Base-by-base conservation (phyloP, 2,797 vertebrate species). In the Ptychadena robeensis region DNA sequence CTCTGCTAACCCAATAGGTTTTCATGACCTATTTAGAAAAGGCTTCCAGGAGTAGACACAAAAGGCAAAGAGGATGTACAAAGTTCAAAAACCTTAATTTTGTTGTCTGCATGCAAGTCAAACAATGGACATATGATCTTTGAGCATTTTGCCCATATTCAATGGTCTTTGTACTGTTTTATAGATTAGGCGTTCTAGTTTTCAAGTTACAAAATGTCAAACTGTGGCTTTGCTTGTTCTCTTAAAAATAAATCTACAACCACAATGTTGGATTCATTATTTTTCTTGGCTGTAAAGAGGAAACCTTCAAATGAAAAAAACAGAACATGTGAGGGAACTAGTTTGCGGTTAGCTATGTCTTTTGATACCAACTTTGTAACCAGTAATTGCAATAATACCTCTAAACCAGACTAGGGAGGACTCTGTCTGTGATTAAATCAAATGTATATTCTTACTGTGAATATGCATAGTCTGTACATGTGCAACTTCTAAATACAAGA, bases 241-340 rank as follows among this genome's bases (percentile, higher is more conserved):
- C 4, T 27, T 10, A 11, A 28, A 37, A 61, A 10, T 37, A 22
- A 63, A 27, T 28, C 25, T 2, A 12, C 7, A 38, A 7, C n/a
- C 57, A 38, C 34, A 68, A 11, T 68, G 25, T 9, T 22, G 10
- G n/a, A 61, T 75, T 63, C 3, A 35, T 28, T 73, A 35, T 34
- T 28, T 73, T n/a, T 34, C 35, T 28, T 61, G n/a, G 25, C 15
- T 63, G 31, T 63, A 34, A 63, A 37, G 6, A 61, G 37, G 18
- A 68, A 68, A 25, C 11, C 4, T 28, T 63, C 30, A 63, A 75
- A 15, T 75, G 25, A 37, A 75, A 61, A n/a, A 11, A 63, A 75
- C 15, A 65, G 35, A 44, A 38, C 1, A 7, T 15, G 73, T 31
- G 15, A 35, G 37, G 31, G 61, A 14, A 25, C 15, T 27, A 44